Evolutionary conservation across 2,113 vertebrate genomes (phyloP).

Genomic region (Sminthopsis crassicaudata): DNA sequence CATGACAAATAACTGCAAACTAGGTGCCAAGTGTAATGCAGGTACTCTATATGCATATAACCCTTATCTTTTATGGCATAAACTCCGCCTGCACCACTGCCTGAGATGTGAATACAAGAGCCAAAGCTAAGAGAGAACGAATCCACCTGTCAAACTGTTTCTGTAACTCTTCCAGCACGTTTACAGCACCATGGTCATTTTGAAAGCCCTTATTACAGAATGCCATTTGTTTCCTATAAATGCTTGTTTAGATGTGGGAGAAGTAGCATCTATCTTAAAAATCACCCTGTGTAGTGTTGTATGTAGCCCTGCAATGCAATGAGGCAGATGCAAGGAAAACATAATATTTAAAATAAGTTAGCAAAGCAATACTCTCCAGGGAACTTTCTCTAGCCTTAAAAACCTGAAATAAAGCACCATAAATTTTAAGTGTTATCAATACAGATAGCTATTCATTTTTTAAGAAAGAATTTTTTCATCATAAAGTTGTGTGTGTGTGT

Average conservation of each 20-base stretch:
- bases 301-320: background rate
- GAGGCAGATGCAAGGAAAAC: constrained; percentile 39
- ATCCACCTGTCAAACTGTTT: constrained; percentile 72
- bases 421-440: constrained; percentile 15
- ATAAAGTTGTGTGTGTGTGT: background rate
- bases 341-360: constrained; percentile 47
- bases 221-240: constrained; percentile 67
- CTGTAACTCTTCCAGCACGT: constrained; percentile 68
- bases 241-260: constrained; percentile 24
- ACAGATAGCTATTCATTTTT: constrained; percentile 50
- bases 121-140: constrained; percentile 52
- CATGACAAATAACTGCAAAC: constrained; percentile 29
- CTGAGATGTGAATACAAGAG: constrained; percentile 52
- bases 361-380: constrained; percentile 49
- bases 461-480: constrained; percentile 47
- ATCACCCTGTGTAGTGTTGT: background rate
- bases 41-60: background rate
- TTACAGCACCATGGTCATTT: constrained; percentile 41
- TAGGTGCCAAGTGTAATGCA: background rate
- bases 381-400: background rate
- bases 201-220: constrained; percentile 42
- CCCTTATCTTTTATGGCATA: constrained; percentile 59
- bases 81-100: constrained; percentile 40
- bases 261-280: constrained; percentile 50
- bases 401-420: constrained; percentile 51